Evolutionary conservation across 2,797 vertebrate genomes (phyloP), one percentile per base, ranked within the genome.

Genomic region (Fratercula arctica): DNA sequence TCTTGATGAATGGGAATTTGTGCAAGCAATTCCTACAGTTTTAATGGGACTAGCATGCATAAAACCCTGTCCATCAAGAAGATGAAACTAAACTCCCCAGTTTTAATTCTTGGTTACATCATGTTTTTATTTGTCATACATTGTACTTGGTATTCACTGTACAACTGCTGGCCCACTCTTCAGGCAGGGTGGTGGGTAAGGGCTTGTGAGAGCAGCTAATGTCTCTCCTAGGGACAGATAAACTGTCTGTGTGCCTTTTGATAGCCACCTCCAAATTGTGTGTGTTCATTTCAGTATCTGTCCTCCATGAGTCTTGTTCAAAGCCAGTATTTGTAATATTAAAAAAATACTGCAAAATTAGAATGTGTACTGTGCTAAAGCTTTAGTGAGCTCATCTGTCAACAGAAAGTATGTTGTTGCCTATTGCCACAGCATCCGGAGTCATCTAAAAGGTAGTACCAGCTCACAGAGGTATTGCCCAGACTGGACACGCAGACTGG

Each of bases 1-100:
- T 91, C 76, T 90, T 50, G 39, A 82, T 85, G 90, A 77, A 75
- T 75, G 84, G 91, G 53, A 95, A 96, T 97, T 96, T 96, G 93
- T 95, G 90, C 68, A 86, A 95, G 79, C 57, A 90, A 60, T 84
- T 93, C 86, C 88, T 90, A 73, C 84, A 69, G 25, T 92, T 95
- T 94, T 94, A 93, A 94, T 90, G 35, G 63, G 35, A 93, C 23
- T 82, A 86, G 82, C 46, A 28, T 39, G 19, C 74, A 91, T 90
- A 97, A 97, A 95, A 85, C 8, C 29, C n/a, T 33, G 61, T 87
- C 60, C 6, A 26, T 95, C 85, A 63, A 76, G 93, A 68, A 87
- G 59, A 90, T 73, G 8, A 89, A 90, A 73, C 53, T 57, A 17
- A 93, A 69, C 10, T 35, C 50, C 73, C 18, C 57, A 81, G 63